A percentile compares a stretch with the other conserved stretches of the same genome.
Conservation (phyloP, 1,140 invertebrate genomes). For the Ceratina calcarata region DNA sequence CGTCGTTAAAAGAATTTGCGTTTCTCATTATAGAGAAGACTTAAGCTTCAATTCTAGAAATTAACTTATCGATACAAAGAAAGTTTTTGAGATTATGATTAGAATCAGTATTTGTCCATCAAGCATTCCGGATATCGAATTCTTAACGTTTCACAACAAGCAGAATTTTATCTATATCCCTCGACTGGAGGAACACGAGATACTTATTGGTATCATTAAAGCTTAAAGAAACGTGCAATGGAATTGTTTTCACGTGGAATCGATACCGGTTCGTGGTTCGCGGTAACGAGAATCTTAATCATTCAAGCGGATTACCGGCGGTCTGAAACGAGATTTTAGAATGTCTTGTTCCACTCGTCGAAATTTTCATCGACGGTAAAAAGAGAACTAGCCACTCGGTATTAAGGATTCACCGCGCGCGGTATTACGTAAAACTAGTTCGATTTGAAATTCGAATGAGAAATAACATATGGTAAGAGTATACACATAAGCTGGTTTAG, state of each 20-base stretch:
- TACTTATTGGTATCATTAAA: neutral
- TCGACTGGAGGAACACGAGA: neutral
- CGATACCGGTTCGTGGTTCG: conserved; percentile 6
- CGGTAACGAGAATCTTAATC: conserved; percentile 15
- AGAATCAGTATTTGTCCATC: no score
- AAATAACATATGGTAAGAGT: neutral
- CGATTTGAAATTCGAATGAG: conserved; percentile 27
- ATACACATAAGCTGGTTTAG: neutral
- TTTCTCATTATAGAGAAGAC: no score
- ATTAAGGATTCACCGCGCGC: neutral
- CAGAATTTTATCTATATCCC: neutral
- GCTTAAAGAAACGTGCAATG: neutral
- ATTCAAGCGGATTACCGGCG: conserved; percentile 9
- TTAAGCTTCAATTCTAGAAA: no score
- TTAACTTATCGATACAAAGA: no score
- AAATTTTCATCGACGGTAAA: conserved; percentile 1
- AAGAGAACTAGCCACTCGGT: neutral
- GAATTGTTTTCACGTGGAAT: neutral
- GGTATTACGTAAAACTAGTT: neutral
- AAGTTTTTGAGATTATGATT: no score
- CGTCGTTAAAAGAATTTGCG: no score
- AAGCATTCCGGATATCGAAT: no score
- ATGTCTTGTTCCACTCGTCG: neutral
- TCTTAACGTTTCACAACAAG: neutral
- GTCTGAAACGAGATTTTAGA: neutral